phyloP scores from a whole-genome alignment of 2,888 invertebrate species.

The Aleiodes leptofemur region DNA sequence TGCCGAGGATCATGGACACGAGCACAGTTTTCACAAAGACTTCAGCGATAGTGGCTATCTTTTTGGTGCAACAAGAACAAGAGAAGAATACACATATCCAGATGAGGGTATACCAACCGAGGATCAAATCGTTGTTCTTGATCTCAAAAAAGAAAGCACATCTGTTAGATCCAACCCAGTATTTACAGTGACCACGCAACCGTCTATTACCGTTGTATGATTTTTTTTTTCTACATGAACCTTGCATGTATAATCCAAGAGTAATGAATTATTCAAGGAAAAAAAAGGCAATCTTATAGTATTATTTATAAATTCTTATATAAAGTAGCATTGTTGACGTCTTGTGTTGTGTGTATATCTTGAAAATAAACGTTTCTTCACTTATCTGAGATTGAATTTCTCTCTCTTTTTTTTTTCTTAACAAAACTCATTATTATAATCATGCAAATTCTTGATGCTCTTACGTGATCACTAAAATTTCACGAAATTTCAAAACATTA shows the following conservation, averaged over 20 bases:
- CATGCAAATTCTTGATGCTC: no score
- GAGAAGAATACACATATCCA: conserved; percentile 65
- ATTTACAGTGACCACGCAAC: background rate
- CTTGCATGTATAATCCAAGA: background rate
- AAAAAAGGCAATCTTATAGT: background rate
- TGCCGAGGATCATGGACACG: conserved; percentile 58
- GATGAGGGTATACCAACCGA: conserved; percentile 53
- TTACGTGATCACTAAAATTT: background rate
- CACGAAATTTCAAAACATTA: background rate
- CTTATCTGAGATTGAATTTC: background rate
- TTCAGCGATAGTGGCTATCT: conserved; percentile 56
- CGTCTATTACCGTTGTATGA: conserved; percentile 24
- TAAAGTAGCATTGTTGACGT: background rate
- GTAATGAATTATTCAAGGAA: conserved; percentile 14
- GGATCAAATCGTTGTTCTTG: conserved; percentile 49
- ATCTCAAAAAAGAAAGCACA: conserved; percentile 53
- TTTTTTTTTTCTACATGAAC: background rate
- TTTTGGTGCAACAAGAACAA: conserved; percentile 58
- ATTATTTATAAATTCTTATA: background rate
- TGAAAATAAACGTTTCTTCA: background rate
- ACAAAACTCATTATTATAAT: background rate
- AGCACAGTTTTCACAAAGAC: conserved; percentile 57
- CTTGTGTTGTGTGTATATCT: background rate
- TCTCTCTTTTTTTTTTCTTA: no score
- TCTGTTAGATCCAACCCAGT: background rate